phyloP scores from a whole-genome alignment of 2,888 invertebrate genomes.

The Mycogona germanica region DNA sequence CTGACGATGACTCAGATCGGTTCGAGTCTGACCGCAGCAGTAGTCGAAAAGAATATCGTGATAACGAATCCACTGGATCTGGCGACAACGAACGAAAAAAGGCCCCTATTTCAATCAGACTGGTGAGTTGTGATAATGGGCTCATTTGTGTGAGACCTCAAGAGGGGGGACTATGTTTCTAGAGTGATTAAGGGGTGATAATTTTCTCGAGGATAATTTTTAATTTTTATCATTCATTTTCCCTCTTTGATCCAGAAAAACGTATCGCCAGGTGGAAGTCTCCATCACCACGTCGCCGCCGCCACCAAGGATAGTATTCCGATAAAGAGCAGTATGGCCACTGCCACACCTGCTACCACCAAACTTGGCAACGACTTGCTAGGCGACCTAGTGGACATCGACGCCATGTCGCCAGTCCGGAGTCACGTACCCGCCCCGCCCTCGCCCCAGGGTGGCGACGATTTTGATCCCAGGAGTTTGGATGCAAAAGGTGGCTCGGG shows the following conservation, averaged over 20 bases:
- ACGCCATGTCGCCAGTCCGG: conserved; percentile 56
- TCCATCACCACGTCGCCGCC: not conserved
- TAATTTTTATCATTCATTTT: not conserved
- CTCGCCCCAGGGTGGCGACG: conserved; percentile 26
- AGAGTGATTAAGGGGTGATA: not conserved
- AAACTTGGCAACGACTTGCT: conserved; percentile 10
- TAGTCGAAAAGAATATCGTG: conserved; percentile 9
- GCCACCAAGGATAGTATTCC: not conserved
- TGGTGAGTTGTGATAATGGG: too few relatives aligned
- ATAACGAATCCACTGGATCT: conserved; percentile 11
- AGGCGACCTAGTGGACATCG: conserved; percentile 40
- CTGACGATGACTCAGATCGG: too few relatives aligned
- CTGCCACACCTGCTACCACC: not conserved
- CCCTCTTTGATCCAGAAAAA: conserved; percentile 1
- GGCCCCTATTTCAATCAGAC: conserved; percentile 39
- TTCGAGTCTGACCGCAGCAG: too few relatives aligned
- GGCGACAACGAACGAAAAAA: conserved; percentile 44
- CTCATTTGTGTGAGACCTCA: too few relatives aligned
- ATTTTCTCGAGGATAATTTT: not conserved
- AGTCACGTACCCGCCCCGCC: conserved; percentile 35
- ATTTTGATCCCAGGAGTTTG: conserved; percentile 30
- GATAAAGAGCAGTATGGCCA: not conserved
- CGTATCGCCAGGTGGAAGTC: conserved; percentile 1
- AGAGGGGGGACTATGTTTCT: too few relatives aligned
- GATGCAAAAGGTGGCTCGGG: conserved; percentile 6